Percentiles rank a stretch among this genome's conserved stretches.
Conservation (phyloP, 2,113 vertebrate species). For the Grammomys surdaster region DNA sequence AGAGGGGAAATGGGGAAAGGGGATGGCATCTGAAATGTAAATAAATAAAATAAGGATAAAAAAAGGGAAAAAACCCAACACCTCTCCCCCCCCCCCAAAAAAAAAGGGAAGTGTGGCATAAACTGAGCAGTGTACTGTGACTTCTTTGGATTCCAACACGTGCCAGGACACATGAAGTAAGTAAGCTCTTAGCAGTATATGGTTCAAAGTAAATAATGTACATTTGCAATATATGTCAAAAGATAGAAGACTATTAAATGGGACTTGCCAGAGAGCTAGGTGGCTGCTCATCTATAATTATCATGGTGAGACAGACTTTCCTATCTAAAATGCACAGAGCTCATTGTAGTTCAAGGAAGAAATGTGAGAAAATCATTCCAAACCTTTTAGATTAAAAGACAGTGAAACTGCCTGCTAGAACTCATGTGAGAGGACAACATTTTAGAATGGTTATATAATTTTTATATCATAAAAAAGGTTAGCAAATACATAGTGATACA, state of each 20-base stretch:
- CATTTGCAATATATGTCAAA: background rate
- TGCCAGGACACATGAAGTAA: background rate
- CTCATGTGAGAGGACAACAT: background rate
- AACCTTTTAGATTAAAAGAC: background rate
- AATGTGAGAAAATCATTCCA: background rate
- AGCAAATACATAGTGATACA: background rate
- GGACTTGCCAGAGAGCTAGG: background rate
- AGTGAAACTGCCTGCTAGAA: background rate
- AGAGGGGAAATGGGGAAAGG: no score
- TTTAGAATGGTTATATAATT: background rate
- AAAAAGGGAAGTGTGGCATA: background rate
- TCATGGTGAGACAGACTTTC: background rate
- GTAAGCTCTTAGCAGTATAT: background rate
- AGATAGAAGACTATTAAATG: background rate
- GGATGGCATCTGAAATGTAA: no score
- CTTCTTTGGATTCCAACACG: background rate
- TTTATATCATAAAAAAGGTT: background rate
- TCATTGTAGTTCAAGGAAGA: background rate
- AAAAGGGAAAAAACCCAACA: no score
- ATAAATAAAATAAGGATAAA: no score
- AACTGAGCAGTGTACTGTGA: background rate
- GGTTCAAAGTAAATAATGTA: slow-evolving; percentile 18
- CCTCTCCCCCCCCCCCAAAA: no score
- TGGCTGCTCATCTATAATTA: background rate
- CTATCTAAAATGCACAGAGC: background rate